Evolutionary conservation across 2,888 invertebrate genomes (phyloP).

Genomic region (Drosophila ustulata): DNA sequence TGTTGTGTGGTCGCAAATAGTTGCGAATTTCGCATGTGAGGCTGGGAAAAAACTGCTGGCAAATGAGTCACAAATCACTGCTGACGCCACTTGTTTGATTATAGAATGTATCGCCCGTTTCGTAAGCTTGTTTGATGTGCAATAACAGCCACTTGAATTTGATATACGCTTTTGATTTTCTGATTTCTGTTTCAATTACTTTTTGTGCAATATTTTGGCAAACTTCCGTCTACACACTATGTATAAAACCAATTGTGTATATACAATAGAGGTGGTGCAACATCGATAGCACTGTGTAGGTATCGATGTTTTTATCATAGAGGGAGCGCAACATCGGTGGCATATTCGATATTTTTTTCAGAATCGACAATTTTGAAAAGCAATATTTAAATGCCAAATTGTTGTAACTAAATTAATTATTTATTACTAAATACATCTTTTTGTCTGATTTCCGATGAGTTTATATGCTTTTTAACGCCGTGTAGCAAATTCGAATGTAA

Average conservation of each 20-base stretch:
- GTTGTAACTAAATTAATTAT: too few species aligned
- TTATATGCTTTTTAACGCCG: too few species aligned
- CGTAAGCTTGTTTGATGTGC: slow-evolving; percentile 31
- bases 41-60: slow-evolving; percentile 35
- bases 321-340: too few species aligned
- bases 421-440: too few species aligned
- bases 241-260: slow-evolving; percentile 53
- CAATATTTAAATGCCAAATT: too few species aligned
- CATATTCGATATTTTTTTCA: too few species aligned
- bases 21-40: slow-evolving; percentile 43
- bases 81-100: slow-evolving; percentile 29
- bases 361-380: too few species aligned
- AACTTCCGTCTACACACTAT: slow-evolving; percentile 44
- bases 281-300: background rate
- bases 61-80: slow-evolving; percentile 62
- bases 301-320: background rate
- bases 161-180: background rate
- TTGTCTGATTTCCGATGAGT: too few species aligned
- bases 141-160: slow-evolving; percentile 32
- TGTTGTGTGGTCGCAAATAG: slow-evolving; percentile 52
- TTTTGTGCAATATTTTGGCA: slow-evolving; percentile 50
- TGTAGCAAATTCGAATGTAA: too few species aligned
- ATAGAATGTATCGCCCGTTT: background rate
- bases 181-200: slow-evolving; percentile 1
- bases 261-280: slow-evolving; percentile 35